Base-by-base conservation (phyloP, 2,888 invertebrate genomes). In the Cecidostiba fungosa region DNA sequence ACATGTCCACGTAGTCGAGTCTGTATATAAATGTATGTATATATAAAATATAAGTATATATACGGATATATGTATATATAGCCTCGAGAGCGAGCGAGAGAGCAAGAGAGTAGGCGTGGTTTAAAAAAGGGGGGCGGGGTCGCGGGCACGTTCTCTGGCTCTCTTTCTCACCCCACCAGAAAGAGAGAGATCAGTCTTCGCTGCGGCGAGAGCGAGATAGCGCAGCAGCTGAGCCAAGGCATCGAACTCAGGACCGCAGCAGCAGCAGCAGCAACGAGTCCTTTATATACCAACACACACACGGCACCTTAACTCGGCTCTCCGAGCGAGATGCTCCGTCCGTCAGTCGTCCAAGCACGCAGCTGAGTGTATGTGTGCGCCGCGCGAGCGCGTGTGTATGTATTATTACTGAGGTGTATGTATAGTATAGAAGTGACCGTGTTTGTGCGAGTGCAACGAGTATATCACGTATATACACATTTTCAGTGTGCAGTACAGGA, bases 221-320 rank as follows among this genome's bases (percentile, higher is more conserved):
- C 12, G 70, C 54, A 74, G 62, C 54, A 43, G 85, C 72, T 54
- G 82, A 19, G 87, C 89, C 88, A 89, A 90, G 91, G 92, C 92
- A 92, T 92, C 92, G 92, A 92, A 92, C 92, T 93, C 91, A 89
- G 91, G 89, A 91, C 89, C 89, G 89, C 90, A 47, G 69, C 66
- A 23, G 32, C 69, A n/a, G 89, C 90, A 47, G 69, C 66, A 23
- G 32, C 69, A n/a, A 50, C 70, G 91, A 91, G 90, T 91, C 91
- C 91, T 91, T 91, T 89, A 70, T 36, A 54, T 1, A 89, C 90
- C 89, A 89, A 89, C 89, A 88, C 90, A 89, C 88, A 12, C 26
- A n/a, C n/a, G n/a, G n/a, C n/a, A n/a, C n/a, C n/a, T n/a, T n/a
- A n/a, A n/a, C n/a, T n/a, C n/a, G 23, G 70, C 82, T 81, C 39